A percentile compares a stretch with the other conserved stretches of the same genome.
Conservation (phyloP, 2,113 vertebrate genomes). For the Protomyctophum bolini region DNA sequence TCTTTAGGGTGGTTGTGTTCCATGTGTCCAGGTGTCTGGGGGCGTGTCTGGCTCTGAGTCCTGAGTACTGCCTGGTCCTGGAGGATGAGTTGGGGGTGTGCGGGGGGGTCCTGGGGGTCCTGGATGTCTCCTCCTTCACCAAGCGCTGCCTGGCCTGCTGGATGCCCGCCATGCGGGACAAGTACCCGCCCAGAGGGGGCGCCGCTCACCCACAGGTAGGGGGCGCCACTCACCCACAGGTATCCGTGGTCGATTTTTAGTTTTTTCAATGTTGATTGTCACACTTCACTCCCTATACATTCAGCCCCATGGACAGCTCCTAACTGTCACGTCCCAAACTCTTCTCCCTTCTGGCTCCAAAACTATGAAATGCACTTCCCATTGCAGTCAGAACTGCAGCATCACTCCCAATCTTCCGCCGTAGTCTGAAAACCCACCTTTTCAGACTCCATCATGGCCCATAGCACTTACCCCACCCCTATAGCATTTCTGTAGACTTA, state of each 20-base stretch:
- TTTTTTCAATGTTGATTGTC: too few relatives aligned
- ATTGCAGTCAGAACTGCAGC: too few relatives aligned
- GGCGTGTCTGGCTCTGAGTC: conserved; percentile 82
- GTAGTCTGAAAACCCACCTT: too few relatives aligned
- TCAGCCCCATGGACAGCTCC: not conserved
- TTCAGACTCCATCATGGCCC: too few relatives aligned
- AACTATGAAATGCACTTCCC: too few relatives aligned
- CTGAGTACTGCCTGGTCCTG: conserved; percentile 85
- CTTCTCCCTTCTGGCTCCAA: too few relatives aligned
- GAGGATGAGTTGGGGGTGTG: conserved; percentile 84
- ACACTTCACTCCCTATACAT: not conserved
- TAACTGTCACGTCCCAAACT: not conserved
- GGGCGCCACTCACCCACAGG: conserved; percentile 66
- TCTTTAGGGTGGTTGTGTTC: not conserved
- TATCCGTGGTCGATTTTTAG: conserved; percentile 14
- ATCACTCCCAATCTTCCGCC: too few relatives aligned
- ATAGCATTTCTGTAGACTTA: too few relatives aligned
- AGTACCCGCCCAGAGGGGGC: conserved; percentile 71
- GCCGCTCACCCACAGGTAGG: conserved; percentile 50
- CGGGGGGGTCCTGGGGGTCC: conserved; percentile 80
- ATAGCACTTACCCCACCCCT: too few relatives aligned
- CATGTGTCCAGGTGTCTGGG: conserved; percentile 77
- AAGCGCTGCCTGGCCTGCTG: conserved; percentile 82
- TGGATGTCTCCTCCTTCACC: conserved; percentile 81
- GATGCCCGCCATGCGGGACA: conserved; percentile 82